Base-by-base conservation (phyloP, 1,140 invertebrate genomes). In the Drosophila ogumai region DNA sequence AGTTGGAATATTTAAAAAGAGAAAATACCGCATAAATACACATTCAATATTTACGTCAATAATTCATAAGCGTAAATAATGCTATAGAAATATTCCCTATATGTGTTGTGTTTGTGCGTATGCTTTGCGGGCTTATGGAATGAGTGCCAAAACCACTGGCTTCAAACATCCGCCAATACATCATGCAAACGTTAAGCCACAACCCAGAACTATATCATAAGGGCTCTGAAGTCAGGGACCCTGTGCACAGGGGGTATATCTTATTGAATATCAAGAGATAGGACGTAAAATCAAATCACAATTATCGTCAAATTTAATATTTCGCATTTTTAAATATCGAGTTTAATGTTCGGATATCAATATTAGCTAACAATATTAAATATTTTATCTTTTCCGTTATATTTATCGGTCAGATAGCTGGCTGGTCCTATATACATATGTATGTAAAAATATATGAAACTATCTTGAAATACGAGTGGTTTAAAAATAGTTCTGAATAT, bases 51-150 rank as follows among this genome's bases (percentile, higher is more conserved):
- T 65, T 78, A 78, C 75, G 75, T 77, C 75, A 78, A 78, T 78
- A 78, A 78, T 78, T 80, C 47, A 80, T 69, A 72, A 73, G 63
- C 77, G 66, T 65, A 67, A 77, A 77, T 85, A 86, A 68, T 67
- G 67, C 50, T 59, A 85, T 61, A 77, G 67, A 85, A 85, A 73
- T 66, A 38, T 66, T 68, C 47, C 25, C 25, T 49, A 56, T 43
- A 32, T 34, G n/a, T n/a, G 32, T 25, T 28, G 32, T 46, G 13
- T 28, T 28, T 58, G 52, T 58, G 19, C 40, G 22, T 59, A 15
- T 54, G 25, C 46, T 57, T 75, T 66, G 60, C 36, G 72, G 43
- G 40, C 50, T 55, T 38, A 25, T 28, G 57, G 25, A 55, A 55
- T 54, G 71, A 38, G 49, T n/a, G 44, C 49, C 17, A 41, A 44